Evolutionary conservation across 2,888 invertebrate species (phyloP), one percentile per base, ranked within the genome.

Genomic region (Cheilosia scutellata): DNA sequence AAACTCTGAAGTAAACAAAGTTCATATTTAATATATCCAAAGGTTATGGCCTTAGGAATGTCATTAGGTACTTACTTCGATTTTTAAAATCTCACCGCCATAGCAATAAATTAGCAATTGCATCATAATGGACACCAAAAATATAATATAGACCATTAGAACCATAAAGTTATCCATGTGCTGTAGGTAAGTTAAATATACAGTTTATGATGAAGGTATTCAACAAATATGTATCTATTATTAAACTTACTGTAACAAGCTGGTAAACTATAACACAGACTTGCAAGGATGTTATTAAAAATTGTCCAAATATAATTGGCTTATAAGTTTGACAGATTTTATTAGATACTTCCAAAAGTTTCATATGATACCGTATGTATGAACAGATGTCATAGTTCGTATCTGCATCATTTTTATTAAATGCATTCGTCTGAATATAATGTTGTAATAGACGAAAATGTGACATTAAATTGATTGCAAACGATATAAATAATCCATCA

Each of bases 181-280:
- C 91, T 92, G 47, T 0, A 60, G 2, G 2, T 25, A 20, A 6
- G 37, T 25, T 31, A 7, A 1, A 20, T 27, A 33, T n/a, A n/a
- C n/a, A n/a, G n/a, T 5, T 7, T 29, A 5, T 9, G 33, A 11
- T 5, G 4, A 1, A 11, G 1, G 5, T 51, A 4, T 11, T 25
- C 3, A 20, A 31, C 4, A 51, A 47, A 4, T 5, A 37, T 25
- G 33, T 42, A 11, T 0, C 20, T 3, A 16, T 29, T n/a, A 40
- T 20, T 7, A 20, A 44, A 87, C 89, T 11, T 71, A 92, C 91
- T 86, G 89, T 90, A 0, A 91, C 88, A 51, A 91, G 88, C 82
- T 92, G 91, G 88, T 91, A 92, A n/a, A 91, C 89, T 25, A 92
- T 91, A 31, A 91, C 90, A 71, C 92, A 90, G 40, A 92, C 89